Conservation (phyloP, 2,888 invertebrate genomes). For the Trachelus tabidus region DNA sequence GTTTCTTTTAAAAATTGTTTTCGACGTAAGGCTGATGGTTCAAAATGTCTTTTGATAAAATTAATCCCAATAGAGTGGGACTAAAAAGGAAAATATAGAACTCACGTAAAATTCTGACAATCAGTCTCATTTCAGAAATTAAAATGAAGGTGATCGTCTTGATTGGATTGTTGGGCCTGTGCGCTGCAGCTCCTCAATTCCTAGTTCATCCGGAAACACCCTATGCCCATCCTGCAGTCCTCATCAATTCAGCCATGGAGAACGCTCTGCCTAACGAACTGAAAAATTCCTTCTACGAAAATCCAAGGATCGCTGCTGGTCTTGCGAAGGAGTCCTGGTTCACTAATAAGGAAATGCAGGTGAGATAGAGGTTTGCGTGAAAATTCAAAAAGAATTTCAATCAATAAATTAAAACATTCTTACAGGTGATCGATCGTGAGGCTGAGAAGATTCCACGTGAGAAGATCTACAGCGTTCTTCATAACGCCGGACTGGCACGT, state of each 20-base stretch:
- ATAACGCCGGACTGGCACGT: conserved; percentile 75
- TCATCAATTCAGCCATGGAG: conserved; percentile 78
- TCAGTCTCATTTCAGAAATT: not conserved
- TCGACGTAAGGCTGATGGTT: not conserved
- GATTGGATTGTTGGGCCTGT: conserved; percentile 32
- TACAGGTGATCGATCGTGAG: conserved; percentile 77
- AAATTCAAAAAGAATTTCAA: not conserved
- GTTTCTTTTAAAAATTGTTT: not conserved
- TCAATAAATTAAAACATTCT: conserved; percentile 23
- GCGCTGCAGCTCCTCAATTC: conserved; percentile 48
- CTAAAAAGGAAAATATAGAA: not conserved
- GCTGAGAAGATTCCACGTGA: conserved; percentile 84
- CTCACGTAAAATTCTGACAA: not conserved
- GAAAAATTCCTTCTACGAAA: conserved; percentile 80
- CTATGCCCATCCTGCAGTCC: conserved; percentile 77
- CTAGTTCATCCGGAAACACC: conserved; percentile 31
- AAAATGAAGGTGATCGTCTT: conserved; percentile 30
- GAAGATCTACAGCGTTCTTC: conserved; percentile 80
- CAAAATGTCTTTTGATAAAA: not conserved
- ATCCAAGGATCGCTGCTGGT: conserved; percentile 78
- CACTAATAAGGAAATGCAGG: conserved; percentile 79
- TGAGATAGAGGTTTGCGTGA: conserved; percentile 23
- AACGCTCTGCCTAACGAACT: conserved; percentile 78
- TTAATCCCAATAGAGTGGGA: not conserved
- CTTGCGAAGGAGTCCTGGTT: conserved; percentile 85